A percentile compares a stretch with the other conserved stretches of the same genome.
phyloP scores from a whole-genome alignment of 2,888 invertebrate genomes.

The Fissipunctia ypsillon region DNA sequence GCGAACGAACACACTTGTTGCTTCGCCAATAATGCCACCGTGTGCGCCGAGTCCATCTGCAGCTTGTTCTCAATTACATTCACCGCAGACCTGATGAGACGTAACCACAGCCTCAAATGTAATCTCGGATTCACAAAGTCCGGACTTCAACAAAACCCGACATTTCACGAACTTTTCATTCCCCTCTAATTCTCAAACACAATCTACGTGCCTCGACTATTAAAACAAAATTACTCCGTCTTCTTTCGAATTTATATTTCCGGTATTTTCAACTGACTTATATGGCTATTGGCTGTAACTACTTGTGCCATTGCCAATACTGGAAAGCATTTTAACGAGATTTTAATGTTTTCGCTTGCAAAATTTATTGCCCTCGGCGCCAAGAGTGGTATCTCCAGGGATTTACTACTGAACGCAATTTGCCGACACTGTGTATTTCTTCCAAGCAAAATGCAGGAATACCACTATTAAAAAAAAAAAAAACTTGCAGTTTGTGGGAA shows the following conservation, averaged over 20 bases:
- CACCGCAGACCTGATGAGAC: slow-evolving; percentile 66
- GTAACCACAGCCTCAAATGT: slow-evolving; percentile 53
- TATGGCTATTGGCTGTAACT: slow-evolving; percentile 64
- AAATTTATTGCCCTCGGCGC: slow-evolving; percentile 84
- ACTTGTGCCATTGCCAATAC: slow-evolving; percentile 74
- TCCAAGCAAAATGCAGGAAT: slow-evolving; percentile 45
- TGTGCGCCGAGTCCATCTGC: slow-evolving; percentile 63
- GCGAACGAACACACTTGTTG: slow-evolving; percentile 79
- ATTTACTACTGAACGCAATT: slow-evolving; percentile 77
- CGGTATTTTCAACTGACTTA: slow-evolving; percentile 61
- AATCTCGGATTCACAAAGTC: slow-evolving; percentile 44
- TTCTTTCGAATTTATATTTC: slow-evolving; percentile 58
- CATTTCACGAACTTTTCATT: slow-evolving; percentile 42
- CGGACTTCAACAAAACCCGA: slow-evolving; percentile 29
- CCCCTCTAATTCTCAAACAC: slow-evolving; percentile 45
- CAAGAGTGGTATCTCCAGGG: slow-evolving; percentile 74
- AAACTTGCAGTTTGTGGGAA: slow-evolving; percentile 14
- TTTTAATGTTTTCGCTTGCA: slow-evolving; percentile 84
- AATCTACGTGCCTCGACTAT: slow-evolving; percentile 47
- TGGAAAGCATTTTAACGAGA: slow-evolving; percentile 83
- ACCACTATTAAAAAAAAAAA: slow-evolving; percentile 32
- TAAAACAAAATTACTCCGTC: slow-evolving; percentile 42
- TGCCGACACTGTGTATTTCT: slow-evolving; percentile 61
- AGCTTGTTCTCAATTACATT: slow-evolving; percentile 74
- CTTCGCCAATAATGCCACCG: slow-evolving; percentile 69